phyloP scores from a whole-genome alignment of 2,888 invertebrate genomes.

The Chrysopilus asiliformis region DNA sequence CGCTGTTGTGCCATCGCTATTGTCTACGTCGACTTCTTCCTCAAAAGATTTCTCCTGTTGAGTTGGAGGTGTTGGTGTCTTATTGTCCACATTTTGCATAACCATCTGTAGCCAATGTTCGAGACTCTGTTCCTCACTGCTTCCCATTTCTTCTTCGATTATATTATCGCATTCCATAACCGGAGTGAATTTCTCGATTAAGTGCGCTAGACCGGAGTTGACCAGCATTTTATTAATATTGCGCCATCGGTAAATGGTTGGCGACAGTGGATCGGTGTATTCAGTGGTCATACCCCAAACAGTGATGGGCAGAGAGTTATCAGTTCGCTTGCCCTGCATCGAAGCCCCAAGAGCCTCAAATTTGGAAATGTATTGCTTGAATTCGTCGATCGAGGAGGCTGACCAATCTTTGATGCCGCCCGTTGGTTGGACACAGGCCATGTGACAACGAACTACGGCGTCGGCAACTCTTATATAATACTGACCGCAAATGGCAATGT shows the following conservation, averaged over 20 bases:
- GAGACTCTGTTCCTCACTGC: constrained; percentile 10
- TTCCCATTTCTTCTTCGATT: constrained; percentile 8
- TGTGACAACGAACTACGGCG: constrained; percentile 50
- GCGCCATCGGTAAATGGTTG: constrained; percentile 46
- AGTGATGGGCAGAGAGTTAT: constrained; percentile 44
- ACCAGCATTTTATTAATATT: constrained; percentile 54
- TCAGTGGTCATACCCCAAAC: constrained; percentile 49
- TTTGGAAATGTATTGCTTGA: constrained; percentile 41
- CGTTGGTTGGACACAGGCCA: constrained; percentile 56
- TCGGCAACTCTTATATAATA: constrained; percentile 41
- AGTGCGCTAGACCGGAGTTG: constrained; percentile 47
- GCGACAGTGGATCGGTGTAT: constrained; percentile 51
- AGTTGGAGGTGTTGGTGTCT: not conserved
- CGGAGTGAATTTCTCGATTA: constrained; percentile 24
- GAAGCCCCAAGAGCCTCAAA: constrained; percentile 33
- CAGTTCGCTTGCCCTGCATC: constrained; percentile 19
- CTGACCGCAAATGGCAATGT: constrained; percentile 39
- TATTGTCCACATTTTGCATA: not conserved
- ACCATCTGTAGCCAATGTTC: constrained; percentile 22
- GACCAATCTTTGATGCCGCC: constrained; percentile 39
- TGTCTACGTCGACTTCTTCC: constrained; percentile 11
- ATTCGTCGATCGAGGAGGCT: constrained; percentile 40
- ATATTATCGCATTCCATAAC: constrained; percentile 3
- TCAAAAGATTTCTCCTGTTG: constrained; percentile 9
- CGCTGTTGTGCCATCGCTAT: constrained; percentile 21